These are phyloP conservation scores for Dryobota labecula DNA, from an alignment of 2,888 invertebrate species.

Conservation along the genomic window DNA sequence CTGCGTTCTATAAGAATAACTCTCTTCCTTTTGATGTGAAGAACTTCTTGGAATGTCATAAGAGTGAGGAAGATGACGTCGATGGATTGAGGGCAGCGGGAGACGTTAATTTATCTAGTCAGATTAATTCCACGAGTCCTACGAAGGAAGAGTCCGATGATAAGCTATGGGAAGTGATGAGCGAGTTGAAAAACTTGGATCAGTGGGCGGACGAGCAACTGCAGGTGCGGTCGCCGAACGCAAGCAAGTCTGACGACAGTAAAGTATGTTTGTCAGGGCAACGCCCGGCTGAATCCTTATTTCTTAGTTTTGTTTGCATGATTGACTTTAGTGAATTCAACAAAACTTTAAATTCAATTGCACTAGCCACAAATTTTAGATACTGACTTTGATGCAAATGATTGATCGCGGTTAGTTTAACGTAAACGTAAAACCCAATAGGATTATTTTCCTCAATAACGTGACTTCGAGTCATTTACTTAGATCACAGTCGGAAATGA, in stretches of 20 bases:
- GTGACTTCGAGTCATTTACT: constrained; percentile 20
- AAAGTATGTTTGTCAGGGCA: constrained; percentile 74
- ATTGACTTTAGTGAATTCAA: constrained; percentile 52
- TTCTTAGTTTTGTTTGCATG: constrained; percentile 52
- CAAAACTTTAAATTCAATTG: constrained; percentile 50
- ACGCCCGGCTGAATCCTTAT: constrained; percentile 35
- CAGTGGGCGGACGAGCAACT: constrained; percentile 87
- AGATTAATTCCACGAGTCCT: constrained; percentile 66
- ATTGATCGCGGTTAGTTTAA: constrained; percentile 34
- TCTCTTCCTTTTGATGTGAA: constrained; percentile 80
- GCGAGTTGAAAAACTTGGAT: constrained; percentile 84
- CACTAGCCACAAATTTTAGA: constrained; percentile 31
- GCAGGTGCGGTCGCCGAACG: constrained; percentile 74
- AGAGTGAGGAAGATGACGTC: constrained; percentile 73
- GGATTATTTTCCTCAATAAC: constrained; percentile 9
- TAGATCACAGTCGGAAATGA: constrained; percentile 38
- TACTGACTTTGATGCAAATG: constrained; percentile 35
- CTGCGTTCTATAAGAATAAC: constrained; percentile 82
- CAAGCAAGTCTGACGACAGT: constrained; percentile 82
- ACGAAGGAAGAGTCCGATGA: constrained; percentile 76
- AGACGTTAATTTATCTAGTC: constrained; percentile 76
- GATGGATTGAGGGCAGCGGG: constrained; percentile 75
- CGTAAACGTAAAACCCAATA: constrained; percentile 14
- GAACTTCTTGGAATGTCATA: constrained; percentile 75
- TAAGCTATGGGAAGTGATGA: constrained; percentile 86